phyloP scores from a whole-genome alignment of 2,888 invertebrate genomes.

The Athalia cordata region DNA sequence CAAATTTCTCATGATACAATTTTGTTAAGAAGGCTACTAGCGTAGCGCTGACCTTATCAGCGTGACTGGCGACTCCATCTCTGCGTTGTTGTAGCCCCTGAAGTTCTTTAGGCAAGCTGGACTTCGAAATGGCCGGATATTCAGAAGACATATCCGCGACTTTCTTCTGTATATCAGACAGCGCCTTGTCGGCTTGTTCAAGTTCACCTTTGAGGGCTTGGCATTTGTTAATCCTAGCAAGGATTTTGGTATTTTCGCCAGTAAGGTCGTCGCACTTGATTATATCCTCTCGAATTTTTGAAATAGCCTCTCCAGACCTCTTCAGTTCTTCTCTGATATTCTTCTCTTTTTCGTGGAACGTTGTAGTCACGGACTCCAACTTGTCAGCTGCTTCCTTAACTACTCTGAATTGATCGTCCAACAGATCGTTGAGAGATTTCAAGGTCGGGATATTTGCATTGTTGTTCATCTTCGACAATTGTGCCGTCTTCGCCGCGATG shows the following conservation, averaged over 20 bases:
- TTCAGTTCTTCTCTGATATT: constrained; percentile 84
- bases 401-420: constrained; percentile 86
- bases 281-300: constrained; percentile 86
- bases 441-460: constrained; percentile 81
- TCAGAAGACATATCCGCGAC: constrained; percentile 83
- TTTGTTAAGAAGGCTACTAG: constrained; percentile 89
- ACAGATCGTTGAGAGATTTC: constrained; percentile 79
- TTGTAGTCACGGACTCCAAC: constrained; percentile 83
- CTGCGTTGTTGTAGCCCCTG: constrained; percentile 89
- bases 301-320: constrained; percentile 81
- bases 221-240: constrained; percentile 85
- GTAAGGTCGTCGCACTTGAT: constrained; percentile 93
- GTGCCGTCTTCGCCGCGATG: constrained; percentile 86
- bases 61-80: constrained; percentile 85
- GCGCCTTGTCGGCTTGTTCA: constrained; percentile 80
- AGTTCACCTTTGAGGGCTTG: constrained; percentile 84
- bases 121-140: constrained; percentile 87
- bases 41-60: constrained; percentile 84
- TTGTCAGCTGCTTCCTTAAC: constrained; percentile 84
- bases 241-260: constrained; percentile 89
- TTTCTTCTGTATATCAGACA: constrained; percentile 81
- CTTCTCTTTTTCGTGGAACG: constrained; percentile 85
- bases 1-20: constrained; percentile 89
- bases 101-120: constrained; percentile 87
- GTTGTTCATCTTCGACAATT: constrained; percentile 85